These are phyloP conservation scores for Aradus depressus DNA, from an alignment of 2,888 invertebrate genomes.

Conservation along the genomic window DNA sequence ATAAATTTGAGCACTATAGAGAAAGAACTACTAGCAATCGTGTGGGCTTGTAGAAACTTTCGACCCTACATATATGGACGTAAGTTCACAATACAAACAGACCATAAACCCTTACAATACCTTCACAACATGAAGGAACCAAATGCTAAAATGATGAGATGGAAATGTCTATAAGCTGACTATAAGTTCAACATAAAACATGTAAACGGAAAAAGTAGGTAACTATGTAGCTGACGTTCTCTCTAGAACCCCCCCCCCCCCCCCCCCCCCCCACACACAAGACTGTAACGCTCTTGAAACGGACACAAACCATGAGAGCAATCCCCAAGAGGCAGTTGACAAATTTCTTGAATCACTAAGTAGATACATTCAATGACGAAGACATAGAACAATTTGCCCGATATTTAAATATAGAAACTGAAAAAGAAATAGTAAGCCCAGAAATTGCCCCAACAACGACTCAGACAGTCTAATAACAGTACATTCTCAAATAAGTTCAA, in stretches of 20 bases:
- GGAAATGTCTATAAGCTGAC: slow-evolving; percentile 35
- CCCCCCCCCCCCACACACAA: too few relatives aligned
- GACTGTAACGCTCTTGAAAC: background rate
- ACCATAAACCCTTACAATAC: slow-evolving; percentile 2
- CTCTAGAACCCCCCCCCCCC: slow-evolving; percentile 3
- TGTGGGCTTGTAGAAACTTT: too few relatives aligned
- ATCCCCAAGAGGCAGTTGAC: background rate
- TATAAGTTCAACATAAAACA: slow-evolving; percentile 9
- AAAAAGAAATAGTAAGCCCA: background rate
- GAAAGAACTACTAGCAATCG: too few relatives aligned
- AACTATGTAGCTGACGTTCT: slow-evolving; percentile 9
- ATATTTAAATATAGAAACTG: background rate
- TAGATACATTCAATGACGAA: background rate
- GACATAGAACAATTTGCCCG: background rate
- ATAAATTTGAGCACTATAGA: too few relatives aligned
- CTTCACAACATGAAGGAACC: slow-evolving; percentile 10
- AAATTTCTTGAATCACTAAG: background rate
- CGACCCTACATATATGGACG: background rate
- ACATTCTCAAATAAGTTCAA: too few relatives aligned
- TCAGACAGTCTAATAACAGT: too few relatives aligned
- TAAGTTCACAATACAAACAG: background rate
- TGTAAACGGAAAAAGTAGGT: background rate
- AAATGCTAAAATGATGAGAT: slow-evolving; percentile 33
- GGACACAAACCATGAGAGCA: background rate
- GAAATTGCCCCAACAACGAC: too few relatives aligned